These are phyloP conservation scores for Microchrysa polita DNA, from an alignment of 2,888 invertebrate genomes.

Conservation along the genomic window DNA sequence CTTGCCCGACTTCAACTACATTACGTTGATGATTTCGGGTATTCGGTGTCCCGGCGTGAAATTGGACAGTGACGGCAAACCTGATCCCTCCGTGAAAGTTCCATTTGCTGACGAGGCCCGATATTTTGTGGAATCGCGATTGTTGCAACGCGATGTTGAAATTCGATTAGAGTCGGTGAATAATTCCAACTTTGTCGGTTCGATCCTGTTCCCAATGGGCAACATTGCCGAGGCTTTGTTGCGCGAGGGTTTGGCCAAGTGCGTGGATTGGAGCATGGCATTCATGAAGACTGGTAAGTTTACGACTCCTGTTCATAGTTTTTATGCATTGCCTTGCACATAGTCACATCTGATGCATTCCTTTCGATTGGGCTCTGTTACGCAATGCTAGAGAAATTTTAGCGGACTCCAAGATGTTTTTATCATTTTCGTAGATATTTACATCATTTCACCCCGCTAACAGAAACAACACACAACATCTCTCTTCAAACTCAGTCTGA, in stretches of 20 bases:
- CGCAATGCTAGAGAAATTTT: slow-evolving; percentile 50
- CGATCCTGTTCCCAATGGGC: slow-evolving; percentile 88
- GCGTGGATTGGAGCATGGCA: slow-evolving; percentile 93
- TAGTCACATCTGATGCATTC: slow-evolving; percentile 19
- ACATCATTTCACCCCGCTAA: slow-evolving; percentile 64
- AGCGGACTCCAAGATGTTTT: slow-evolving; percentile 59
- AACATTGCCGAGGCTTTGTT: slow-evolving; percentile 95
- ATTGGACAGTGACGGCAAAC: slow-evolving; percentile 76
- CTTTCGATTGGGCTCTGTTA: slow-evolving; percentile 39
- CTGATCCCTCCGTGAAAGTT: slow-evolving; percentile 73
- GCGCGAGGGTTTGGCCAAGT: slow-evolving; percentile 90
- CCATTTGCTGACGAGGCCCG: slow-evolving; percentile 90
- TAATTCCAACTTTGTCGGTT: slow-evolving; percentile 93
- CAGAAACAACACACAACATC: slow-evolving; percentile 50
- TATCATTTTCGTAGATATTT: slow-evolving; percentile 47
- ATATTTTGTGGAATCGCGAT: slow-evolving; percentile 89
- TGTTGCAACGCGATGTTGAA: slow-evolving; percentile 91
- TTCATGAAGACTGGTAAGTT: slow-evolving; percentile 74
- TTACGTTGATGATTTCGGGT: slow-evolving; percentile 96
- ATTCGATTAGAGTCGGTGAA: slow-evolving; percentile 91
- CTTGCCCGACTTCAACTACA: slow-evolving; percentile 88
- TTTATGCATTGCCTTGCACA: slow-evolving; percentile 47
- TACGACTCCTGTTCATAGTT: background rate
- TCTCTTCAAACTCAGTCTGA: too few species aligned
- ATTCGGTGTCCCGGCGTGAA: slow-evolving; percentile 87